A percentile compares a stretch with the other conserved stretches of the same genome.
Conservation (phyloP, 2,113 vertebrate species). For the Pungitius pungitius region DNA sequence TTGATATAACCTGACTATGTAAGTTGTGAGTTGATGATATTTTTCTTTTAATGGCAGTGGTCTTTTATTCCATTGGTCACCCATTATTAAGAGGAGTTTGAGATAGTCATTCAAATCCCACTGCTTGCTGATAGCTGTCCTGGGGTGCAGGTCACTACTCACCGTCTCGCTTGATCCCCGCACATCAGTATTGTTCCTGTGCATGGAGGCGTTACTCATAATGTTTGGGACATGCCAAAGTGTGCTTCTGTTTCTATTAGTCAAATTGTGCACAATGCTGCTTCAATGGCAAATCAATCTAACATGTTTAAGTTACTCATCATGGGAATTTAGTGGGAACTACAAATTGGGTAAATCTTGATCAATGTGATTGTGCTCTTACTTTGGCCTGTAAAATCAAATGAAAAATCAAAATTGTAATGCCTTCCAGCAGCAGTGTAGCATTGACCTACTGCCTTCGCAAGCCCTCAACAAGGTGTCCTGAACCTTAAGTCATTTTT, state of each 20-base stretch:
- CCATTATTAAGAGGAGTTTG: slow-evolving; percentile 66
- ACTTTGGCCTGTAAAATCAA: slow-evolving; percentile 5
- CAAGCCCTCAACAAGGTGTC: slow-evolving; percentile 41
- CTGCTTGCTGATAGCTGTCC: slow-evolving; percentile 74
- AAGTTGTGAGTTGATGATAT: slow-evolving; percentile 24
- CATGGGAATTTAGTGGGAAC: background rate
- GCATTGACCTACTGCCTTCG: slow-evolving; percentile 56
- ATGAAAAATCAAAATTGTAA: background rate
- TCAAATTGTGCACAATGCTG: slow-evolving; percentile 67
- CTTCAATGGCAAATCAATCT: slow-evolving; percentile 60
- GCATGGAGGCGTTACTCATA: slow-evolving; percentile 67
- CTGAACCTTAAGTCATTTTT: slow-evolving; percentile 48
- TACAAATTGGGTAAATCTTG: slow-evolving; percentile 15
- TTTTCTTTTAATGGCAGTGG: slow-evolving; percentile 43
- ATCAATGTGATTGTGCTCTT: slow-evolving; percentile 5
- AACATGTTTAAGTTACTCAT: background rate
- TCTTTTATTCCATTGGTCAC: slow-evolving; percentile 67
- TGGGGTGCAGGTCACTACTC: slow-evolving; percentile 68
- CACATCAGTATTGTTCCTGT: slow-evolving; percentile 66
- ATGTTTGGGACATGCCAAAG: slow-evolving; percentile 65
- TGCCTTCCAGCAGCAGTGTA: slow-evolving; percentile 73
- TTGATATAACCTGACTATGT: slow-evolving; percentile 44
- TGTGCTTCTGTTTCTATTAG: slow-evolving; percentile 50
- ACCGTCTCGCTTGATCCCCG: slow-evolving; percentile 72
- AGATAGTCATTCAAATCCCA: slow-evolving; percentile 44